A percentile compares a stretch with the other conserved stretches of the same genome.
Conservation (phyloP, 2,888 invertebrate species). For the Hypselothyrea guttata region DNA sequence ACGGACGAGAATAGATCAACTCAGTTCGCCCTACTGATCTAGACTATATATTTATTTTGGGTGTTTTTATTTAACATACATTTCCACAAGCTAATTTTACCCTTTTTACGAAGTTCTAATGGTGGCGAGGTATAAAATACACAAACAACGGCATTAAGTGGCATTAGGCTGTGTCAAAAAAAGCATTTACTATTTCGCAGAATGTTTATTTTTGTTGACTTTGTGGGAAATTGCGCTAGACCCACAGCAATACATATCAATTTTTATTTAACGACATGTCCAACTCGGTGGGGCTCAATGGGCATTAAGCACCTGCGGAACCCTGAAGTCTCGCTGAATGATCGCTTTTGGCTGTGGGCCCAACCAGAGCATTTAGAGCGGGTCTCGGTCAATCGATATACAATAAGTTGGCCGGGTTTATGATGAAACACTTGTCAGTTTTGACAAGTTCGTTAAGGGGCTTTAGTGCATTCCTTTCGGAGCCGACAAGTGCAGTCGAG, state of each 20-base stretch:
- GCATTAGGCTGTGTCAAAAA: constrained; percentile 68
- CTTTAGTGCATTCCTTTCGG: constrained; percentile 36
- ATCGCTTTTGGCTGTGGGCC: neutral
- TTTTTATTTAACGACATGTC: constrained; percentile 42
- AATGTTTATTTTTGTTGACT: constrained; percentile 36
- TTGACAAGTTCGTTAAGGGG: constrained; percentile 78
- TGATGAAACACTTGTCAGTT: constrained; percentile 78
- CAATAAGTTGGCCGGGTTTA: constrained; percentile 76
- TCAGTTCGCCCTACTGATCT: too few species aligned
- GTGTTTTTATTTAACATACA: too few species aligned
- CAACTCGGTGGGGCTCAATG: constrained; percentile 26
- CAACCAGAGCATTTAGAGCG: neutral
- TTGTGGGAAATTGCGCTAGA: constrained; percentile 31
- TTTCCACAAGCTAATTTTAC: too few species aligned
- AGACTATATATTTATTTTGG: too few species aligned
- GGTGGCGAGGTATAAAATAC: too few species aligned
- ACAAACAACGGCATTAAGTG: constrained; percentile 55
- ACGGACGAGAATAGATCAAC: too few species aligned
- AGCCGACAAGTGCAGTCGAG: constrained; percentile 52
- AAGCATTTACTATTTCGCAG: constrained; percentile 59
- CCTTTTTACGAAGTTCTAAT: too few species aligned
- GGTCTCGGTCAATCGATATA: too few species aligned
- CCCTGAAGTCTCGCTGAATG: neutral
- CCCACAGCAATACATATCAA: constrained; percentile 43
- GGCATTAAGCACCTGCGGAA: neutral